Evolutionary conservation across 2,113 vertebrate genomes (phyloP), one percentile per base, ranked within the genome.

Genomic region (Eulacestoma nigropectus): DNA sequence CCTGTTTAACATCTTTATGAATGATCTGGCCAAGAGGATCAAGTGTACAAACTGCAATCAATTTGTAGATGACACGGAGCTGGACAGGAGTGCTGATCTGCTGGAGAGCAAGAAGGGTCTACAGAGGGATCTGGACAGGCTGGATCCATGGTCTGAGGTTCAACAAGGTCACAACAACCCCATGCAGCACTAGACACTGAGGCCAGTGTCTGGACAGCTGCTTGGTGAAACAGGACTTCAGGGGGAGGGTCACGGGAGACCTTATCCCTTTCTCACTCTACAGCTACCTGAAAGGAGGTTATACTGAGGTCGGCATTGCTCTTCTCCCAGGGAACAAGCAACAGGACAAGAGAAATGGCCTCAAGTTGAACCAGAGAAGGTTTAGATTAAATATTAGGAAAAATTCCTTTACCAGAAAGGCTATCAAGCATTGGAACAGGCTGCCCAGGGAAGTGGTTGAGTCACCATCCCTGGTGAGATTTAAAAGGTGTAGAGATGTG

Each of bases 221-320:
- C 46, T 65, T n/a, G 25, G 20, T 52, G 17, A 14, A 60, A 82
- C 82, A 46, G 7, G 19, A 26, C 16, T 39, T n/a, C 29, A 53
- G 13, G 4, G 12, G 7, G 10, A 30, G 19, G 10, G 14, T 67
- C 16, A 30, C 20, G 13, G 44, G 27, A 39, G 13, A 39, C 7
- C 13, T 52, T 74, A 15, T 6, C 0, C 0, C 20, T 41, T n/a
- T n/a, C n/a, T n/a, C n/a, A n/a, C 46, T 35, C n/a, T 41, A 35
- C 4, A 60, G 4, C 46, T n/a, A 5, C 10, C 37, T 53, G n/a
- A 68, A 60, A 60, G 16, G 13, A 75, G 32, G 13, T 21, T 30
- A 7, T 60, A n/a, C 11, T n/a, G 23, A 30, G 9, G 23, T 5
- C 1, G 5, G 27, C 1, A 2, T 33, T 57, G 12, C 59, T 44